phyloP scores from a whole-genome alignment of 2,797 vertebrate species.

The Syngnathus rostellatus region DNA sequence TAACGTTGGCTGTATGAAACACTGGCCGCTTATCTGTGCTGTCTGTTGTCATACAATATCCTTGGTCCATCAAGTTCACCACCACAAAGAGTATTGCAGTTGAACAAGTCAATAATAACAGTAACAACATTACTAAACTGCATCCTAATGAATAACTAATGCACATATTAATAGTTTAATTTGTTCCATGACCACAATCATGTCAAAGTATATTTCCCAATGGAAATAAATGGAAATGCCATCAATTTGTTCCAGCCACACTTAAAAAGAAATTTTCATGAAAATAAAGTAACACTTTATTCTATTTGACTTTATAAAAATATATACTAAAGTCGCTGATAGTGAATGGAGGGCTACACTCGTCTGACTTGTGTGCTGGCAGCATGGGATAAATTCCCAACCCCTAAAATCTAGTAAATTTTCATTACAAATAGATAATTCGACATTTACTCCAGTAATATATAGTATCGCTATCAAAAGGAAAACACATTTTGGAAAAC shows the following conservation, averaged over 20 bases:
- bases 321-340: too few species aligned
- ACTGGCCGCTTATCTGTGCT: conserved; percentile 31
- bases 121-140: not conserved
- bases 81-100: not conserved
- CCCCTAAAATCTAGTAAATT: too few species aligned
- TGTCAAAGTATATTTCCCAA: not conserved
- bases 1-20: conserved; percentile 36
- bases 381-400: too few species aligned
- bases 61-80: not conserved
- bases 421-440: too few species aligned
- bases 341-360: too few species aligned
- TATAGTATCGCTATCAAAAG: not conserved
- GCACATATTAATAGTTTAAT: too few species aligned
- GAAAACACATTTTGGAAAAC: not conserved
- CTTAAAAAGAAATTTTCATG: too few species aligned
- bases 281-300: too few species aligned
- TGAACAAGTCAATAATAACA: not conserved
- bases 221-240: not conserved
- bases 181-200: not conserved
- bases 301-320: too few species aligned
- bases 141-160: not conserved
- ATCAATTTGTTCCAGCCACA: not conserved
- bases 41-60: not conserved
- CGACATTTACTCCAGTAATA: not conserved
- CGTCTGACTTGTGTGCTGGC: too few species aligned